A percentile compares a stretch with the other conserved stretches of the same genome.
Conservation (phyloP, 92 coral and sea anemone genomes). For the Phenganax subtilis region DNA sequence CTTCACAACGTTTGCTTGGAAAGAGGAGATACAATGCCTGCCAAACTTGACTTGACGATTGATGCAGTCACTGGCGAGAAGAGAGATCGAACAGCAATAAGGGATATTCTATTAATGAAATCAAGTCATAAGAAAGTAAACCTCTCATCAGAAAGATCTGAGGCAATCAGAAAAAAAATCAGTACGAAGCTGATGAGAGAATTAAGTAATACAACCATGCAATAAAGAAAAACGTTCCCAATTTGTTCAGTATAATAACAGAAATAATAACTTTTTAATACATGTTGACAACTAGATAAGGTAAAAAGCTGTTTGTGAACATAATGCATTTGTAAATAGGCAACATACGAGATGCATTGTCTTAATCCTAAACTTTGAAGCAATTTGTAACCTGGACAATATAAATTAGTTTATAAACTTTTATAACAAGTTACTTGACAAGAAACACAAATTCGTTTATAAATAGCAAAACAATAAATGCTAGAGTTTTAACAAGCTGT, state of each 20-base stretch:
- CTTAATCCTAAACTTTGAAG: no score
- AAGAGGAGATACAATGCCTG: constrained; percentile 27
- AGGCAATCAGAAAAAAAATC: not conserved
- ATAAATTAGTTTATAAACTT: no score
- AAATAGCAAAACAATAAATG: no score
- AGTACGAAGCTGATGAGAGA: constrained; percentile 16
- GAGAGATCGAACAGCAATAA: constrained; percentile 34
- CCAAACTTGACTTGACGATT: constrained; percentile 50
- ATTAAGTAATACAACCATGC: not conserved
- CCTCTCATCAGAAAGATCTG: not conserved
- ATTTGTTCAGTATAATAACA: not conserved
- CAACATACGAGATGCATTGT: no score
- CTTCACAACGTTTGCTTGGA: constrained; percentile 39
- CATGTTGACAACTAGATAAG: not conserved
- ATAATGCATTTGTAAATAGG: no score
- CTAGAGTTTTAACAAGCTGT: no score
- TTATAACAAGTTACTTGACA: no score
- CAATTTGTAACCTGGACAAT: no score
- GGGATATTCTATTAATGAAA: constrained; percentile 18
- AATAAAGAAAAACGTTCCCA: constrained; percentile 1
- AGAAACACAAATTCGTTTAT: no score
- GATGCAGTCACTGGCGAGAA: constrained; percentile 33
- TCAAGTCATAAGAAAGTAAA: not conserved
- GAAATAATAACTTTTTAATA: not conserved
- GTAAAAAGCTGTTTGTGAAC: not conserved